Percentiles rank a stretch among this genome's conserved stretches.
Evolutionary conservation across 2,888 invertebrate genomes (phyloP).

Genomic region (Ectropis crepuscularia): DNA sequence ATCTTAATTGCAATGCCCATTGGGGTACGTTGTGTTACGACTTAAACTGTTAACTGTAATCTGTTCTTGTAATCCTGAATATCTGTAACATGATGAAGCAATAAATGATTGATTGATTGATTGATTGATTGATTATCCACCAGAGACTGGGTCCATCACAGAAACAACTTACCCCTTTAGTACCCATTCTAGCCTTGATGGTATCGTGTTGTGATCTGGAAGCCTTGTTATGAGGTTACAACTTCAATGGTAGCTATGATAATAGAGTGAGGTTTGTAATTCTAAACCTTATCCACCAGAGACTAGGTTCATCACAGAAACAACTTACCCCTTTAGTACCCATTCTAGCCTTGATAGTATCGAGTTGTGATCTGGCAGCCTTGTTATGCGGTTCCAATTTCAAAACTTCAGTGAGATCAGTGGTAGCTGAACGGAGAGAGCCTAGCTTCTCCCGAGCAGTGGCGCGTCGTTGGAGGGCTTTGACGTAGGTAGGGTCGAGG

Average conservation of each 20-base stretch:
- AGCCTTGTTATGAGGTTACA: conserved; percentile 1
- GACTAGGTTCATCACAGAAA: too few relatives aligned
- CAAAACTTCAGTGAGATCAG: conserved; percentile 89
- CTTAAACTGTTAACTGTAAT: too few relatives aligned
- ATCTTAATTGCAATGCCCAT: too few relatives aligned
- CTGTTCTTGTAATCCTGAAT: too few relatives aligned
- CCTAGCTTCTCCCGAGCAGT: conserved; percentile 89
- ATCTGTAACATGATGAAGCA: too few relatives aligned
- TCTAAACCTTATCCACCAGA: too few relatives aligned
- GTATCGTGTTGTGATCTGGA: not conserved
- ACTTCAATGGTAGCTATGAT: not conserved
- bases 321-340: conserved; percentile 77
- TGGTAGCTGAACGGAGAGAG: conserved; percentile 88
- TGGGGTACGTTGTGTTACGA: too few relatives aligned
- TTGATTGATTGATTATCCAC: too few relatives aligned
- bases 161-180: conserved; percentile 70
- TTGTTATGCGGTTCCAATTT: conserved; percentile 91
- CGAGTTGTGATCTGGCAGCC: conserved; percentile 86
- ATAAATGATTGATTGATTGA: too few relatives aligned
- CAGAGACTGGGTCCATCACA: too few relatives aligned
- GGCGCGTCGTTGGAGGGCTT: conserved; percentile 93
- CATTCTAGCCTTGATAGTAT: conserved; percentile 81
- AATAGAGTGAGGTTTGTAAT: too few relatives aligned
- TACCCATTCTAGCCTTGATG: conserved; percentile 64
- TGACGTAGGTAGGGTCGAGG: conserved; percentile 91